Base-by-base conservation (phyloP, 2,888 invertebrate species). In the Acleris laterana region DNA sequence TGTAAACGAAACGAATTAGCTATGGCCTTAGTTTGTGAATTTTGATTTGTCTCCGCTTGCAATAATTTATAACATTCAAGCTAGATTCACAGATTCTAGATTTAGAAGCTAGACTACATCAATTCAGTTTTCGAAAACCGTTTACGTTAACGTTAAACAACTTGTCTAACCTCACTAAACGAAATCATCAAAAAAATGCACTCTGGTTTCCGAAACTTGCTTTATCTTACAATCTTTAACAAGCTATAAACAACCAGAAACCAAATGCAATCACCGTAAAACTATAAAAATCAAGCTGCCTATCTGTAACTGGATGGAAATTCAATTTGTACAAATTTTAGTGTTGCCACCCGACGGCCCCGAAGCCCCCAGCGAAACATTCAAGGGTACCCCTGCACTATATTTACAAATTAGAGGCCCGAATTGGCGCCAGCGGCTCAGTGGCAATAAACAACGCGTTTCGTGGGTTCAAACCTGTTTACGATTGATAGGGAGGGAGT, bases 351-450 rank as follows among this genome's bases (percentile, higher is more conserved):
- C 44, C 17, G 25, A 7, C 22, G 42, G n/a, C 38, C 38, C 38
- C 46, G 13, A 20, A 32, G 65, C 57, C 66, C 66, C 66, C 16
- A 32, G 57, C 56, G 61, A 28, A 62, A 61, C 66, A 51, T 62
- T 66, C 46, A 56, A 72, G 69, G 73, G 72, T 68, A 72, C 78
- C 82, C 78, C 69, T 62, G 46, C 63, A 59, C 68, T 62, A 68
- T 82, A 84, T 84, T 83, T 83, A 85, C 84, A 81, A 89, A 89
- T 89, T 89, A 87, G 79, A 81, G 77, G 84, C 88, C 86, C 83
- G 84, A 86, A 88, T 82, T 76, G 77, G 22, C 76, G 71, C 77
- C 75, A 73, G 80, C 80, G 84, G 79, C 83, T 83, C 81, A 78
- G 76, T 83, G 82, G 83, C 78, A 76, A 87, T 89, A 89, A 89